phyloP scores from a whole-genome alignment of 1,140 invertebrate species.

The Drosophila kikkawai region DNA sequence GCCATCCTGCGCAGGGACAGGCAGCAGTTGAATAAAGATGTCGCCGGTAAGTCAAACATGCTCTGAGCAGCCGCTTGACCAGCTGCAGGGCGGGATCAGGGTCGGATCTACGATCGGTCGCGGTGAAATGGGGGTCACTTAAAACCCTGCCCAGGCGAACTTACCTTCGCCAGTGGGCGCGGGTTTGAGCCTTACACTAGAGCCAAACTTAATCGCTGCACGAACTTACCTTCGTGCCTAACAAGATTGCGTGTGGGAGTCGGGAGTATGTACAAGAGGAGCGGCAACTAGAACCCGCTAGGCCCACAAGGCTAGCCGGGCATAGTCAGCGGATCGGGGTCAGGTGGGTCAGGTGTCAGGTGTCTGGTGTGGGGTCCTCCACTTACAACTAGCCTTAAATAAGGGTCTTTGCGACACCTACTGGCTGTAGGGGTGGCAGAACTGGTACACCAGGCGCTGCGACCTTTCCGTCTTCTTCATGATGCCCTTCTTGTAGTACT shows the following conservation, averaged over 20 bases:
- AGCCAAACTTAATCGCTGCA: slow-evolving; percentile 61
- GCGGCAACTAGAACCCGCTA: slow-evolving; percentile 71
- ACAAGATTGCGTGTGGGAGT: slow-evolving; percentile 32
- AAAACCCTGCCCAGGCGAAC: slow-evolving; percentile 73
- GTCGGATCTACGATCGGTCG: slow-evolving; percentile 60
- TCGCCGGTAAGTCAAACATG: slow-evolving; percentile 77
- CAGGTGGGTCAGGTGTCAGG: slow-evolving; percentile 22
- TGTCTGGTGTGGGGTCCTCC: slow-evolving; percentile 2
- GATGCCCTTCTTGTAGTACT: slow-evolving; percentile 99
- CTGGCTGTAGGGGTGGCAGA: slow-evolving; percentile 97
- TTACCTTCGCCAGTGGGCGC: slow-evolving; percentile 68
- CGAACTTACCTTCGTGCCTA: slow-evolving; percentile 82
- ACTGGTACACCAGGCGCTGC: slow-evolving; percentile 99
- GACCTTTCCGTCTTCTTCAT: slow-evolving; percentile 99
- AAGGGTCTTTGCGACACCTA: slow-evolving; percentile 85
- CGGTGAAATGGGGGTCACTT: slow-evolving; percentile 55
- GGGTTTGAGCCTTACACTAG: slow-evolving; percentile 61
- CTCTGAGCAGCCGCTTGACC: slow-evolving; percentile 43
- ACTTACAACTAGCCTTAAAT: slow-evolving; percentile 69
- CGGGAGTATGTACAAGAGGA: slow-evolving; percentile 53
- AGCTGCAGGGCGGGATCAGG: slow-evolving; percentile 56
- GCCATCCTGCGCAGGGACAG: slow-evolving; percentile 31
- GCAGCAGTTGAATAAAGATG: slow-evolving; percentile 80
- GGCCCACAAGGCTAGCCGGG: slow-evolving; percentile 62
- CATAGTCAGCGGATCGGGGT: slow-evolving; percentile 47